Percentiles rank a stretch among this genome's conserved stretches.
Evolutionary conservation across 2,888 invertebrate species (phyloP).

Genomic region (Tryphoninae sp.): DNA sequence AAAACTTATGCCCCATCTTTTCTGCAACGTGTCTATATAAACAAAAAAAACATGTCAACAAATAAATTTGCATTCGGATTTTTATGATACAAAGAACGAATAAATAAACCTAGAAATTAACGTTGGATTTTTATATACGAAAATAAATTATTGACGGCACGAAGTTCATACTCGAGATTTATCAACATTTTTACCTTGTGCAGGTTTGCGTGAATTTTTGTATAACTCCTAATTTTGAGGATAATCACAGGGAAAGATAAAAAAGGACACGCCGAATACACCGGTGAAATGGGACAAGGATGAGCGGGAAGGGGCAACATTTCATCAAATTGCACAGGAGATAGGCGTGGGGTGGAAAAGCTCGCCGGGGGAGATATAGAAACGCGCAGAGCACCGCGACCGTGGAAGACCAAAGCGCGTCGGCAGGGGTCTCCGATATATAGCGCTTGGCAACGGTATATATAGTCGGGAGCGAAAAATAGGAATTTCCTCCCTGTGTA

Average conservation of each 20-base stretch:
- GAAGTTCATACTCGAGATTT: neutral
- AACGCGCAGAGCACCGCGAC: neutral
- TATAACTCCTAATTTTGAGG: neutral
- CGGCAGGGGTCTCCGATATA: neutral
- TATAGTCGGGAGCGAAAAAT: constrained; percentile 46
- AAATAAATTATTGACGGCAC: neutral
- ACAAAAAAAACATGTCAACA: too few relatives aligned
- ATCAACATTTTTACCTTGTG: too few relatives aligned
- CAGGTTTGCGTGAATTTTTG: neutral
- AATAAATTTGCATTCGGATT: too few relatives aligned
- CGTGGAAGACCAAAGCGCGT: neutral
- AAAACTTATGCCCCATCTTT: too few relatives aligned
- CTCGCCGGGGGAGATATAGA: constrained; percentile 22
- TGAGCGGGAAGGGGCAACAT: constrained; percentile 36
- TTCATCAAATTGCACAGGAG: constrained; percentile 53
- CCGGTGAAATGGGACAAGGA: neutral
- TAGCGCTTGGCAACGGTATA: constrained; percentile 51
- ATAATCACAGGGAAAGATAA: neutral
- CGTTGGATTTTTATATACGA: neutral
- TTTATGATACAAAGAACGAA: too few relatives aligned
- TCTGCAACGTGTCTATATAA: too few relatives aligned
- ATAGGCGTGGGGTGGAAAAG: constrained; percentile 39
- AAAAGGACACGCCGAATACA: constrained; percentile 20
- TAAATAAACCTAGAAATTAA: neutral
- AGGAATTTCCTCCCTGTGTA: constrained; percentile 40